Evolutionary conservation across 2,888 invertebrate species (phyloP).

Genomic region (Diloba caeruleocephala): DNA sequence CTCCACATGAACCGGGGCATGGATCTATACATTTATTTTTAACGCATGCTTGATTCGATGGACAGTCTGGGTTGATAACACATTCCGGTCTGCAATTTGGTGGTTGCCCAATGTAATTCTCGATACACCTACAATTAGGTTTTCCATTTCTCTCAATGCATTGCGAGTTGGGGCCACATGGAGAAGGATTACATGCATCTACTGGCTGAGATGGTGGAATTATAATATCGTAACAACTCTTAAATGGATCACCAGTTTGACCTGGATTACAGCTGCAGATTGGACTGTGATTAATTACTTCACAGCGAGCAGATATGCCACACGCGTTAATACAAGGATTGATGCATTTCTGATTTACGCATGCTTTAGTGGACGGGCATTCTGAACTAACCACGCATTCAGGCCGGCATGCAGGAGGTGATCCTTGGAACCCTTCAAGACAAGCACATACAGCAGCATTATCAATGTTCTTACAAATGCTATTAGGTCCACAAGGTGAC

Average conservation of each 20-base stretch:
- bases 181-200: slow-evolving; percentile 92
- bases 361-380: slow-evolving; percentile 94
- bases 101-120: slow-evolving; percentile 93
- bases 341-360: slow-evolving; percentile 94
- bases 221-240: slow-evolving; percentile 90
- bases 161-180: slow-evolving; percentile 94
- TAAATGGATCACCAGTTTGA: slow-evolving; percentile 94
- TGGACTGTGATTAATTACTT: slow-evolving; percentile 95
- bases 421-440: slow-evolving; percentile 92
- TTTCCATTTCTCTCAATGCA: slow-evolving; percentile 91
- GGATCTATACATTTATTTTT: slow-evolving; percentile 95
- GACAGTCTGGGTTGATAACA: slow-evolving; percentile 94
- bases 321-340: slow-evolving; percentile 96
- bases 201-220: slow-evolving; percentile 71
- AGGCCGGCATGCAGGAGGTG: slow-evolving; percentile 94
- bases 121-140: slow-evolving; percentile 93
- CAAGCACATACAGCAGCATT: slow-evolving; percentile 95
- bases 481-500: slow-evolving; percentile 94
- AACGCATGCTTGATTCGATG: slow-evolving; percentile 93
- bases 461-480: slow-evolving; percentile 93
- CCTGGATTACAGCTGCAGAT: slow-evolving; percentile 94
- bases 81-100: slow-evolving; percentile 96
- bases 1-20: slow-evolving; percentile 94
- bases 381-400: slow-evolving; percentile 96
- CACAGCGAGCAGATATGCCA: slow-evolving; percentile 93